Evolutionary conservation across 2,888 invertebrate species (phyloP).

Genomic region (Trissoscelio sp.): DNA sequence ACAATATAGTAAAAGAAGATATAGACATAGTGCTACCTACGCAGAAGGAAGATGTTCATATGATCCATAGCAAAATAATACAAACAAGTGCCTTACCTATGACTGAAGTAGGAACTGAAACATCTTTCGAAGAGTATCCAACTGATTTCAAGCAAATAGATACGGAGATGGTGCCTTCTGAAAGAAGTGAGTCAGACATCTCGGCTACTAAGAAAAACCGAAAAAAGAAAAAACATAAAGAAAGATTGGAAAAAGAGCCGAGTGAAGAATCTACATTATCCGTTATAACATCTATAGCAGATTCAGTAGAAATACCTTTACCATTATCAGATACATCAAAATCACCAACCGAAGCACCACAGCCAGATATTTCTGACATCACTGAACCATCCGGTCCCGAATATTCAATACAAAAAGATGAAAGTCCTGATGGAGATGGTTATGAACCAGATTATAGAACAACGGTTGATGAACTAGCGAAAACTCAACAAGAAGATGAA

Average conservation of each 20-base stretch:
- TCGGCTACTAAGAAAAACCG: constrained; percentile 70
- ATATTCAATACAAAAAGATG: constrained; percentile 76
- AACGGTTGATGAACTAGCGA: constrained; percentile 85
- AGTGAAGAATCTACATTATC: constrained; percentile 73
- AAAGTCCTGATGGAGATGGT: constrained; percentile 85
- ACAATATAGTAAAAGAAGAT: constrained; percentile 76
- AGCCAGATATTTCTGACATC: constrained; percentile 77
- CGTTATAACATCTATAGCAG: constrained; percentile 84
- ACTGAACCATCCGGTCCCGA: constrained; percentile 71
- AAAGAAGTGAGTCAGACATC: constrained; percentile 72
- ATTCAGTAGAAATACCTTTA: constrained; percentile 85
- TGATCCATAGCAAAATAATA: constrained; percentile 75
- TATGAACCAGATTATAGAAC: constrained; percentile 90
- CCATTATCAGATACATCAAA: constrained; percentile 85
- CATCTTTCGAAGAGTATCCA: constrained; percentile 55
- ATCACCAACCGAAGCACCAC: constrained; percentile 83
- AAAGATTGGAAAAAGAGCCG: constrained; percentile 68
- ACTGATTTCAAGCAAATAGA: constrained; percentile 77
- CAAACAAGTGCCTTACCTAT: constrained; percentile 75
- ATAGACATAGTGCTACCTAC: constrained; percentile 78
- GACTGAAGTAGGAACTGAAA: constrained; percentile 73
- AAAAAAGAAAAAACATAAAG: constrained; percentile 77
- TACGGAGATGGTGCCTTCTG: constrained; percentile 65
- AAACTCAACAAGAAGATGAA: constrained; percentile 79
- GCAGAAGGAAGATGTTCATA: constrained; percentile 73